phyloP scores from a whole-genome alignment of 2,888 invertebrate genomes.

The Steinernema scapterisci region DNA sequence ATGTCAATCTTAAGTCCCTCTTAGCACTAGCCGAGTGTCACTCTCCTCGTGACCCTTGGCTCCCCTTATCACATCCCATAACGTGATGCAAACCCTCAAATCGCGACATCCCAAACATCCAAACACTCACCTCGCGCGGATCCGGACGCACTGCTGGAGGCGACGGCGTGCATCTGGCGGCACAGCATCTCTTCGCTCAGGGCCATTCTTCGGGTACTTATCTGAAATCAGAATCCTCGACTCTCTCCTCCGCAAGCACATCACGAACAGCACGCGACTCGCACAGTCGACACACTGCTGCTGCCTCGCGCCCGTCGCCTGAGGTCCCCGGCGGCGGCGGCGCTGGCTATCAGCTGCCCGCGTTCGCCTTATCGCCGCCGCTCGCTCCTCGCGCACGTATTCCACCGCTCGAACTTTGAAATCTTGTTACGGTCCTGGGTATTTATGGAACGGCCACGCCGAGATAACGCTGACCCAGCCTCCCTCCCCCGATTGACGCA shows the following conservation, averaged over 20 bases:
- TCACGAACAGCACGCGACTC: constrained; percentile 21
- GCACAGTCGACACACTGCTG: constrained; percentile 13
- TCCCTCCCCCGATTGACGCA: not conserved
- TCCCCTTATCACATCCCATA: not conserved
- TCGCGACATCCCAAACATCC: no score
- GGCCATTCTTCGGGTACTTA: not conserved
- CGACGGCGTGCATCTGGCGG: constrained; percentile 25
- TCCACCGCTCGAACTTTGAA: constrained; percentile 7
- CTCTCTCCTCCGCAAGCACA: not conserved
- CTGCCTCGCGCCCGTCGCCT: not conserved
- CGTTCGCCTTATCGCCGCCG: constrained; percentile 2
- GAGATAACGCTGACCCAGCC: not conserved
- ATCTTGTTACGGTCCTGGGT: not conserved
- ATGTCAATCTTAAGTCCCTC: no score
- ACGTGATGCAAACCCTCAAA: not conserved
- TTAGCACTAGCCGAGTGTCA: no score
- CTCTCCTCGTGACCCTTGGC: no score
- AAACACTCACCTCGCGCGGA: not conserved
- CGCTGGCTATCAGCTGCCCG: constrained; percentile 25
- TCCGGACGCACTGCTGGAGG: not conserved
- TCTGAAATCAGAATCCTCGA: not conserved
- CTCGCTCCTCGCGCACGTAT: constrained; percentile 14
- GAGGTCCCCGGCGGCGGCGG: not conserved
- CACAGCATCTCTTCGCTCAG: constrained; percentile 16
- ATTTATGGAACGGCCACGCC: not conserved